A percentile compares a stretch with the other conserved stretches of the same genome.
Conservation (phyloP, 2,113 vertebrate genomes). For the Todiramphus chloris region DNA sequence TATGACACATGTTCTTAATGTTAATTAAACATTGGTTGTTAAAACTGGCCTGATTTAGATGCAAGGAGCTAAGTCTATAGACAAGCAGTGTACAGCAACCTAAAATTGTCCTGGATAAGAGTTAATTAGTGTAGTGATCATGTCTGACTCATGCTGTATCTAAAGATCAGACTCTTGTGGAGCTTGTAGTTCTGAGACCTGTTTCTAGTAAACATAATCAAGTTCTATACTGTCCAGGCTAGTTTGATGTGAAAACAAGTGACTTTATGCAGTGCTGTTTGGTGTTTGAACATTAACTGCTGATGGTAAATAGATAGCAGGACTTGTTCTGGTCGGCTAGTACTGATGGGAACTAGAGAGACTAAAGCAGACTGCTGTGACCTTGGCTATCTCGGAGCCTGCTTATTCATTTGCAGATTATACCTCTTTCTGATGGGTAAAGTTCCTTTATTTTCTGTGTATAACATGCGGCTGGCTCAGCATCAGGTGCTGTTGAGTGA, state of each 20-base stretch:
- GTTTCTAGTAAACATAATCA: slow-evolving; percentile 40
- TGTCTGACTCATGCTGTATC: neutral
- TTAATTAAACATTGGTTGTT: neutral
- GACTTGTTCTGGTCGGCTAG: slow-evolving; percentile 31
- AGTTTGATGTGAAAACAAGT: slow-evolving; percentile 39
- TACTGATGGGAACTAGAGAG: neutral
- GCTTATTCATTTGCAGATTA: neutral
- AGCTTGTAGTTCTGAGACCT: neutral
- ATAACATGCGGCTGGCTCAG: neutral
- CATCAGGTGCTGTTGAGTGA: slow-evolving; percentile 19
- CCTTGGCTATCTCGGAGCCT: neutral
- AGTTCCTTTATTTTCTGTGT: neutral
- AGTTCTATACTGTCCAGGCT: neutral
- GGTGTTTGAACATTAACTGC: neutral
- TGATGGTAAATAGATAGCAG: slow-evolving; percentile 40
- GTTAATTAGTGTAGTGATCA: neutral
- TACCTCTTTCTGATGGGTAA: neutral
- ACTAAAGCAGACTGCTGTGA: slow-evolving; percentile 3
- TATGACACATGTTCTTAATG: neutral
- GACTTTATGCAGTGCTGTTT: neutral
- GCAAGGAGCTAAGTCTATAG: neutral
- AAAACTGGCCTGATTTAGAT: neutral
- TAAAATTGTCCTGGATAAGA: neutral
- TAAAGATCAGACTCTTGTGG: neutral
- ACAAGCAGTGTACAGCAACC: neutral